Evolutionary conservation across 2,888 invertebrate genomes (phyloP), one percentile per base, ranked within the genome.

Genomic region (Mythimna albipuncta): DNA sequence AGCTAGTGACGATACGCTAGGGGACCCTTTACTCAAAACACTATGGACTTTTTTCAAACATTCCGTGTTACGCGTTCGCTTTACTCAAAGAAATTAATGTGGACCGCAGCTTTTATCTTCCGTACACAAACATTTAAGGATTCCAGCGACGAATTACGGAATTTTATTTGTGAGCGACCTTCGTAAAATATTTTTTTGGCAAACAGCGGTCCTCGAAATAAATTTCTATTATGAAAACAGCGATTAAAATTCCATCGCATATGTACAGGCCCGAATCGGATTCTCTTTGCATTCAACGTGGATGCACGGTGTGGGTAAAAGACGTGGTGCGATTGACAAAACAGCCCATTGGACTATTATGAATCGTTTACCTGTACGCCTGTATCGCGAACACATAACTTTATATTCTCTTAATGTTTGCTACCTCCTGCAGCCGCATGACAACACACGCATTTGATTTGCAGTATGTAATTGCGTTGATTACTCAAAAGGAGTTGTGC

Each of bases 321-420:
- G 83, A 94, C 94, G 94, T 94, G 94, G 88, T 75, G 75, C 80
- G 93, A 88, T 91, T 94, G 88, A 89, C 91, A 91, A 93, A 92
- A 85, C 85, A 85, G 72, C 82, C 86, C 85, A 84, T 82, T 85
- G 83, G 79, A 85, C 85, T 87, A 91, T 89, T 89, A 89, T 88
- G 85, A 86, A 87, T 87, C 90, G 88, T 90, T 92, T 91, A 92
- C 92, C 91, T 91, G 92, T 85, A 86, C 89, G 90, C 90, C 89
- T 89, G 90, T 85, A 87, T 85, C 83, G 77, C 74, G 73, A 80
- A 80, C 80, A 83, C 81, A 83, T 81, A 79, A 76, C 87, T 92
- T 91, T 86, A 87, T 90, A 92, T 91, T 90, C 90, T 72, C 68
- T 68, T 76, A 77, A 84, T 87, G 88, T 89, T 87, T 83, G 83